Evolutionary conservation across 2,888 invertebrate species (phyloP).

Genomic region (Saturnia japonica): DNA sequence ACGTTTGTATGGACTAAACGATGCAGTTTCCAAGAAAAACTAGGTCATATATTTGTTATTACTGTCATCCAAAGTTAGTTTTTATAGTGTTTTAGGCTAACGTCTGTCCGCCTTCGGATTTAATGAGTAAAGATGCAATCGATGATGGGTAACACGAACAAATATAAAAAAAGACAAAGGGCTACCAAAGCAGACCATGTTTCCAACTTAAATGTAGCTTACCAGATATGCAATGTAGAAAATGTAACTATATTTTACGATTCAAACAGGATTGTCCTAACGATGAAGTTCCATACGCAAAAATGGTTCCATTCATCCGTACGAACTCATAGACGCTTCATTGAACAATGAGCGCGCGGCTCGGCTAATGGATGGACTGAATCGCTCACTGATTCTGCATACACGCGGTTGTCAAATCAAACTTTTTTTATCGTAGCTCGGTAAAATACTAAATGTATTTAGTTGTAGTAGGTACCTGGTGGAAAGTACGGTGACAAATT

Average conservation of each 20-base stretch:
- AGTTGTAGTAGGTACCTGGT: too few species aligned
- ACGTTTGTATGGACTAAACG: too few species aligned
- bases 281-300: background rate
- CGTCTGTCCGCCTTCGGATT: background rate
- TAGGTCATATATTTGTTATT: too few species aligned
- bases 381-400: slow-evolving; percentile 13
- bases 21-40: too few species aligned
- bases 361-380: slow-evolving; percentile 22
- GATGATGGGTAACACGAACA: too few species aligned
- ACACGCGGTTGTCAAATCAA: background rate
- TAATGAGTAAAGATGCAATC: background rate
- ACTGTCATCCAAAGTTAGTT: background rate
- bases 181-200: background rate
- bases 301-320: slow-evolving; percentile 17
- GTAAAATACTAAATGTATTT: too few species aligned
- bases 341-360: slow-evolving; percentile 21
- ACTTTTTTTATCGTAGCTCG: background rate
- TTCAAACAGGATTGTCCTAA: background rate
- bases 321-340: slow-evolving; percentile 17
- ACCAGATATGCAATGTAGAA: background rate
- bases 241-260: background rate
- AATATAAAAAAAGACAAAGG: too few species aligned
- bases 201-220: too few species aligned
- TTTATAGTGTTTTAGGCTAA: background rate
- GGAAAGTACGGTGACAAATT: too few species aligned